A percentile compares a stretch with the other conserved stretches of the same genome.
Conservation (phyloP, 2,888 invertebrate species). For the Plusia festucae region DNA sequence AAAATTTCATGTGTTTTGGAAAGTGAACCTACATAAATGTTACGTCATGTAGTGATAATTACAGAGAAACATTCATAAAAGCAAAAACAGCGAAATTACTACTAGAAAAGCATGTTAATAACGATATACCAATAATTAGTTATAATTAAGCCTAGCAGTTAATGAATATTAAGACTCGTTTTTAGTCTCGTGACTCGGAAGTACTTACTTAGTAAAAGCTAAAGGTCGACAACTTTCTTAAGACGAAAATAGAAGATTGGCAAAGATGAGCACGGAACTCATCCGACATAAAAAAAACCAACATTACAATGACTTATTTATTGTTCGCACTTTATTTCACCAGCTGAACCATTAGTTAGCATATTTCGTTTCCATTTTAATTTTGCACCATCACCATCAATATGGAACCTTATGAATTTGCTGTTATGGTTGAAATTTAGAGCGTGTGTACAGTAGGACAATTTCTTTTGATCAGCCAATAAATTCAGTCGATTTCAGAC, state of each 20-base stretch:
- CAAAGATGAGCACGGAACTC: conserved; percentile 5
- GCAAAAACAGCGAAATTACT: neutral
- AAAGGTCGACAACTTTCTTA: neutral
- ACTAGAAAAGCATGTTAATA: too few species aligned
- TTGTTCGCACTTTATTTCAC: conserved; percentile 50
- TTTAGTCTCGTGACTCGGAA: too few species aligned
- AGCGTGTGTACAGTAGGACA: conserved; percentile 24
- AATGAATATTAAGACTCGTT: too few species aligned
- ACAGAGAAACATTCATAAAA: neutral
- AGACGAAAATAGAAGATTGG: neutral
- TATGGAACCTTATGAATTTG: conserved; percentile 8
- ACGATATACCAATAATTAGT: too few species aligned
- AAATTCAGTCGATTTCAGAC: conserved; percentile 55
- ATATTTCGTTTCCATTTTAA: conserved; percentile 56
- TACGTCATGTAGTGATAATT: too few species aligned
- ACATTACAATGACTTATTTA: conserved; percentile 46
- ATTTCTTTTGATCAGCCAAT: conserved; percentile 62
- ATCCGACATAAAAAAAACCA: conserved; percentile 29
- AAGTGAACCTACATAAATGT: too few species aligned
- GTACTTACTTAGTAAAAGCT: neutral
- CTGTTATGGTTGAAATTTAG: conserved; percentile 12
- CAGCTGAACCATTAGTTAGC: conserved; percentile 47
- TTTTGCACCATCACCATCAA: conserved; percentile 13
- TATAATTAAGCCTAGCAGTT: too few species aligned
- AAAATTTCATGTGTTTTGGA: too few species aligned